A percentile compares a stretch with the other conserved stretches of the same genome.
phyloP scores from a whole-genome alignment of 2,797 vertebrate species.

The Bryconaethiops microstoma region DNA sequence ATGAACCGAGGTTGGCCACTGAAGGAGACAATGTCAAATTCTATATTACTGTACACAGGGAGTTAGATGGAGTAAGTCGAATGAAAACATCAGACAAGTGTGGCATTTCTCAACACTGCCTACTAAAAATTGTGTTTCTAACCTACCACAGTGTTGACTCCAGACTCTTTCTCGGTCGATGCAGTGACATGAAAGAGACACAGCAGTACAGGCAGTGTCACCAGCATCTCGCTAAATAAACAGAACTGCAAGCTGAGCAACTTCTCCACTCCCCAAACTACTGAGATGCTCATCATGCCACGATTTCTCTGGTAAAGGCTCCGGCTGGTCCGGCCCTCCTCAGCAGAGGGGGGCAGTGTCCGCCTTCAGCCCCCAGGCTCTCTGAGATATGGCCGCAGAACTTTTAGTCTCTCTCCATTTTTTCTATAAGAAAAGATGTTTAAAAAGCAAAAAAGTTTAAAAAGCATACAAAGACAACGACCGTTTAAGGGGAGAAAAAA shows the following conservation, averaged over 20 bases:
- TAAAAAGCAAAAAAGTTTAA: no score
- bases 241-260: not conserved
- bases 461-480: no score
- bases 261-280: not conserved
- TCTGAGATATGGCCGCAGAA: not conserved
- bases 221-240: not conserved
- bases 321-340: not conserved
- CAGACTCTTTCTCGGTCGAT: not conserved
- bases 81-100: not conserved
- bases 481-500: no score
- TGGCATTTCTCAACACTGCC: slow-evolving; percentile 1
- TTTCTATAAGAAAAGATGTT: no score
- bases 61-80: not conserved
- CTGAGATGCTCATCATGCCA: not conserved
- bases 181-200: not conserved
- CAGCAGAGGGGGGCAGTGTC: not conserved
- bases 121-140: not conserved
- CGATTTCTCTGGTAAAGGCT: not conserved
- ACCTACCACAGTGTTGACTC: not conserved
- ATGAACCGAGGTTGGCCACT: not conserved
- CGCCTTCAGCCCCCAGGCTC: not conserved
- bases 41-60: not conserved
- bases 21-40: not conserved
- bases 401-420: no score
- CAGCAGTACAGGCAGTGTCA: not conserved